Evolutionary conservation across 2,797 vertebrate species (phyloP).

Genomic region (Pantherophis vulpinus): DNA sequence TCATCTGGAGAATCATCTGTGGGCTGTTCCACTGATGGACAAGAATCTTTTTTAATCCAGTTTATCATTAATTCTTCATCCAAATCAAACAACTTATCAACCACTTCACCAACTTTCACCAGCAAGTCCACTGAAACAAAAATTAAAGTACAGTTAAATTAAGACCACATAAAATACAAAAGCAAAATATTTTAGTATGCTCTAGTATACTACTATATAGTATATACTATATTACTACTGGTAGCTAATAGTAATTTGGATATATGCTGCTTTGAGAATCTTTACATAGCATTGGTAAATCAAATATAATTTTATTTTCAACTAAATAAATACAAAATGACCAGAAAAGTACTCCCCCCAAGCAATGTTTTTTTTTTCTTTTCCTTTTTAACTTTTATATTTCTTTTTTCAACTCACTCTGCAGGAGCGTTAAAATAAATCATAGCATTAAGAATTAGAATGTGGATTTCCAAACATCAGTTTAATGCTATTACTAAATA

Average conservation of each 20-base stretch:
- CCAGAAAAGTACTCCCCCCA: background rate
- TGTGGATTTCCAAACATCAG: background rate
- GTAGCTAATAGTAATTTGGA: background rate
- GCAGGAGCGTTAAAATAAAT: background rate
- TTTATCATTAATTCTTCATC: slow-evolving; percentile 91
- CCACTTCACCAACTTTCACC: slow-evolving; percentile 90
- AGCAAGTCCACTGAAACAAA: slow-evolving; percentile 83
- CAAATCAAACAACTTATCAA: slow-evolving; percentile 93
- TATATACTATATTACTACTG: background rate
- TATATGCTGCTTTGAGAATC: background rate
- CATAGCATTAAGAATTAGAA: background rate
- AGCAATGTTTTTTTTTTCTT: background rate
- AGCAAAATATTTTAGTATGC: background rate
- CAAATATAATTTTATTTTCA: background rate
- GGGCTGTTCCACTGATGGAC: slow-evolving; percentile 42
- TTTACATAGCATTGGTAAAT: background rate
- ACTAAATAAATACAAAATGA: background rate
- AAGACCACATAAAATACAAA: background rate
- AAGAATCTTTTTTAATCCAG: slow-evolving; percentile 77
- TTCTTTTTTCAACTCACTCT: background rate
- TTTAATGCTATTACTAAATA: background rate
- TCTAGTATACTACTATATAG: background rate
- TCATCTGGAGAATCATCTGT: slow-evolving; percentile 64
- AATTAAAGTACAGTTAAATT: background rate
- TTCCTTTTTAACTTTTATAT: background rate